Evolutionary conservation across 1,140 invertebrate species (phyloP).

Genomic region (Drosophila orena): DNA sequence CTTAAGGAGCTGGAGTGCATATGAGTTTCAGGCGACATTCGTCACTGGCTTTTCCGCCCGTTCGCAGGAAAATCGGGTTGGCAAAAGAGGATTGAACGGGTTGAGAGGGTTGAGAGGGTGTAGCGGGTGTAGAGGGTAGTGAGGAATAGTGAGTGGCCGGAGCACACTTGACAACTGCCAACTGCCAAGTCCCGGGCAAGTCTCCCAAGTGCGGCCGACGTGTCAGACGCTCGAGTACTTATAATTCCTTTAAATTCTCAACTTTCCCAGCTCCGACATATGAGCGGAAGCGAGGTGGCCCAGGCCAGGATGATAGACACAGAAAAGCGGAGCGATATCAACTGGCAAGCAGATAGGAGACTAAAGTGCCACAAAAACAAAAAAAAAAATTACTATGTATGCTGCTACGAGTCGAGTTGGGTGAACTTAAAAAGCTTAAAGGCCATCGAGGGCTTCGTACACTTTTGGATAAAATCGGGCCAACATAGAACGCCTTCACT

Average conservation of each 20-base stretch:
- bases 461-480: background rate
- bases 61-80: background rate
- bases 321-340: slow-evolving; percentile 9
- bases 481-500: background rate
- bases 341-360: slow-evolving; percentile 11
- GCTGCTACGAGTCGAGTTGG: no score
- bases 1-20: slow-evolving; percentile 16
- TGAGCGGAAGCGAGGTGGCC: slow-evolving; percentile 21
- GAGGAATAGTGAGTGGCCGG: slow-evolving; percentile 35
- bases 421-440: slow-evolving; percentile 9
- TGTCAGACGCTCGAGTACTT: slow-evolving; percentile 51
- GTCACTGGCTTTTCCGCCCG: slow-evolving; percentile 19
- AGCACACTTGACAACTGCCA: slow-evolving; percentile 49
- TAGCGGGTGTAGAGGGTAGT: no score
- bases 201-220: slow-evolving; percentile 51
- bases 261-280: slow-evolving; percentile 37
- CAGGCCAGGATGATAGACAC: slow-evolving; percentile 16
- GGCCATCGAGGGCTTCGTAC: background rate
- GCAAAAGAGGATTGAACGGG: background rate
- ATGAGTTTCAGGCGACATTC: slow-evolving; percentile 42
- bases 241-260: slow-evolving; percentile 52
- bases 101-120: no score
- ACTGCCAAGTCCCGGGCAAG: slow-evolving; percentile 47
- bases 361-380: slow-evolving; percentile 6
- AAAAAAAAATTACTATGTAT: background rate